These are phyloP conservation scores for Macrophya alboannulata DNA, from an alignment of 2,888 invertebrate genomes.

Conservation along the genomic window DNA sequence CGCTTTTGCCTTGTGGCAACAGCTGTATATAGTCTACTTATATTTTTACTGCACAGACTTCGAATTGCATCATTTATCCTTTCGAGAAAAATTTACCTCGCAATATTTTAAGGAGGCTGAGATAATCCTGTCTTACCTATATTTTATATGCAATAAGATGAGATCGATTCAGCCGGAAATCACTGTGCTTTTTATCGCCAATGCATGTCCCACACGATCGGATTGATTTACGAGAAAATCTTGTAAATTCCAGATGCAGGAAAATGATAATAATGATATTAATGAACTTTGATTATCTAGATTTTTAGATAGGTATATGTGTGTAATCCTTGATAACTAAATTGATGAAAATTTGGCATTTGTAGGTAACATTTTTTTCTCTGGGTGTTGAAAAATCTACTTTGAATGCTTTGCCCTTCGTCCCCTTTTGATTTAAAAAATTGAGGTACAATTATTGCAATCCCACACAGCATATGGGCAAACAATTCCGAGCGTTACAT, in stretches of 20 bases:
- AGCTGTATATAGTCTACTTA: conserved; percentile 13
- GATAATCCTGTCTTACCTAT: background rate
- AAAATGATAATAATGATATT: background rate
- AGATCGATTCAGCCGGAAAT: background rate
- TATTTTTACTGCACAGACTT: conserved; percentile 21
- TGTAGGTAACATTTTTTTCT: background rate
- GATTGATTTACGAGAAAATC: background rate
- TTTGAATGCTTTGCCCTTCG: background rate
- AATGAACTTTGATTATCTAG: background rate
- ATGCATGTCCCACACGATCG: background rate
- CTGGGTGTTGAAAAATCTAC: background rate
- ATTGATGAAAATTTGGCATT: background rate
- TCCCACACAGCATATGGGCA: conserved; percentile 1
- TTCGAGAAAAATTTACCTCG: conserved; percentile 9
- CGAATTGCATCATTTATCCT: conserved; percentile 12
- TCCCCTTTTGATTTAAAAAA: conserved; percentile 25
- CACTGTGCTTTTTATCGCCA: background rate
- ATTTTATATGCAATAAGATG: background rate
- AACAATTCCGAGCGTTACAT: conserved; percentile 31
- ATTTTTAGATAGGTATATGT: background rate
- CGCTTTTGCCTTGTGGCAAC: background rate
- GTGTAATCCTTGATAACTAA: no score
- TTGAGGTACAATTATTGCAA: conserved; percentile 40
- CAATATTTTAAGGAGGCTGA: background rate
- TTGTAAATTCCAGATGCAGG: background rate